phyloP scores from a whole-genome alignment of 1,140 invertebrate species.

The Schlechtendalia chinensis region DNA sequence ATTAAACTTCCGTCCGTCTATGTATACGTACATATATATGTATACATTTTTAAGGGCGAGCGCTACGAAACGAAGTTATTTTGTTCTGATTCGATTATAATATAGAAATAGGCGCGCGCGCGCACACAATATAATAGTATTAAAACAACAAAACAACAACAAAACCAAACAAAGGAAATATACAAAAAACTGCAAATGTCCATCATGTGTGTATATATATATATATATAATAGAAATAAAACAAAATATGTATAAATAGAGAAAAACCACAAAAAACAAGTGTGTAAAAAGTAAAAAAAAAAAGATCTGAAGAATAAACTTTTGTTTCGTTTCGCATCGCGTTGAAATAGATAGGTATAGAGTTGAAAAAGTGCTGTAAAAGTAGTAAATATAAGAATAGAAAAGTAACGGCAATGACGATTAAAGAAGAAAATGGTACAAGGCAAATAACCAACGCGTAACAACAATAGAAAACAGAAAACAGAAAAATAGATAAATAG shows the following conservation, averaged over 20 bases:
- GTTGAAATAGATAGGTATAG: not conserved
- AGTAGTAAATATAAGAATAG: not conserved
- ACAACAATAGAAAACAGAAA: not conserved
- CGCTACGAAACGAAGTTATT: conserved; percentile 9
- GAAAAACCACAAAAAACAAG: conserved; percentile 21
- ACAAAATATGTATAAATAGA: not conserved
- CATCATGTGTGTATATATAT: not conserved
- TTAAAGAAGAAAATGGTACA: not conserved
- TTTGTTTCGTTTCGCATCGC: not conserved
- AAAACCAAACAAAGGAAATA: not conserved
- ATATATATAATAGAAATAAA: not conserved
- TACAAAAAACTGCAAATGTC: not conserved
- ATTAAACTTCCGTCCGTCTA: not conserved
- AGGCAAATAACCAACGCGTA: conserved; percentile 7
- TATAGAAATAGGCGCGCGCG: not conserved
- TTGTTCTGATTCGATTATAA: conserved; percentile 12
- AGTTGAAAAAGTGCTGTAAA: conserved; percentile 23
- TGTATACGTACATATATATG: not conserved
- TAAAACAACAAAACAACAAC: not conserved
- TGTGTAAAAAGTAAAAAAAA: conserved; percentile 7
- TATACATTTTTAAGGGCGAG: not conserved
- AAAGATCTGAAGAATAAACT: conserved; percentile 25
- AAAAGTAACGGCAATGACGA: conserved; percentile 10
- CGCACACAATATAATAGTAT: not conserved
- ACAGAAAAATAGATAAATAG: not conserved